Conservation (phyloP, 2,797 vertebrate species). For the Acanthopagrus latus region DNA sequence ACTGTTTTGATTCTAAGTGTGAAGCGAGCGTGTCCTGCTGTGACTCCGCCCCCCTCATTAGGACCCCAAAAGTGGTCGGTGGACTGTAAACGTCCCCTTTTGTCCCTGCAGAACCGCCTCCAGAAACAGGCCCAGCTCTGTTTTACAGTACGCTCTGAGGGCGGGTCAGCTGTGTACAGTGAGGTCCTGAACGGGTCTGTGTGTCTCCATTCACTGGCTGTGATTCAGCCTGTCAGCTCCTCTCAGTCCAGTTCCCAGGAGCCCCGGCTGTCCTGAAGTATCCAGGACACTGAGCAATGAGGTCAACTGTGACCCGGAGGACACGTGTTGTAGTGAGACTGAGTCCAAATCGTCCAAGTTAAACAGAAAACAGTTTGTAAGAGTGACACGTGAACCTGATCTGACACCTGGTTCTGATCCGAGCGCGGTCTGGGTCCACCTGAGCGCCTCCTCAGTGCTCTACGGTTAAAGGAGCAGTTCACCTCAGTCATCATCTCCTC, state of each 20-base stretch:
- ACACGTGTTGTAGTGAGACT: not conserved
- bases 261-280: not conserved
- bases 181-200: not conserved
- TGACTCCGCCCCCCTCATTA: conserved; percentile 48
- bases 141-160: conserved; percentile 16
- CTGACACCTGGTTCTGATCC: no score
- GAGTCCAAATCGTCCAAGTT: no score
- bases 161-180: not conserved
- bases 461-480: no score
- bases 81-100: conserved; percentile 51
- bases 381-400: no score
- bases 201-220: conserved; percentile 39
- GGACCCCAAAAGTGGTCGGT: conserved; percentile 38
- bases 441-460: no score
- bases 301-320: conserved; percentile 39
- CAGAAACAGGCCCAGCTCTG: conserved; percentile 26
- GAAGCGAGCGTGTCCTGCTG: conserved; percentile 2
- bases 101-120: conserved; percentile 35
- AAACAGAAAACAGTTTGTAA: no score
- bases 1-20: not conserved
- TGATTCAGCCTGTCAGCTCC: conserved; percentile 57
- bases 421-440: no score
- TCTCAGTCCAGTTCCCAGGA: conserved; percentile 11
- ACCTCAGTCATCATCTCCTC: no score
- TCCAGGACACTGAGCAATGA: conserved; percentile 39